These are phyloP conservation scores for Euwallacea fornicatus DNA, from an alignment of 1,140 invertebrate genomes.

Conservation along the genomic window DNA sequence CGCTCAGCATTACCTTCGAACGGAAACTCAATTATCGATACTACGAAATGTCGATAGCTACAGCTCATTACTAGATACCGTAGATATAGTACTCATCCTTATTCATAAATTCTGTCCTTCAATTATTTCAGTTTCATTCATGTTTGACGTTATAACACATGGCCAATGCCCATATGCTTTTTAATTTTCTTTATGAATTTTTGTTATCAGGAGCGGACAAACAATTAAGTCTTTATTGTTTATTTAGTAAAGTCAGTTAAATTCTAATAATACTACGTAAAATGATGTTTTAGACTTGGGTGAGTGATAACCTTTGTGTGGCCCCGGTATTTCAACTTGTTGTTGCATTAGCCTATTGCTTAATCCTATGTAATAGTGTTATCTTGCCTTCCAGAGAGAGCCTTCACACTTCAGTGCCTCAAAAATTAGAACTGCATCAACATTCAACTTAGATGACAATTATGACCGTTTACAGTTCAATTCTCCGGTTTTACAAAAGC, in stretches of 20 bases:
- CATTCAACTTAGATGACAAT: neutral
- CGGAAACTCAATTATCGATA: no score
- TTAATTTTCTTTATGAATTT: no score
- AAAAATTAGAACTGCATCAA: neutral
- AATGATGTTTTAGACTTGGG: neutral
- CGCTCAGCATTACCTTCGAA: no score
- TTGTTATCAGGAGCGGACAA: no score
- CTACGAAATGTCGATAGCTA: no score
- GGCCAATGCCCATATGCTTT: no score
- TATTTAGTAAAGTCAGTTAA: neutral
- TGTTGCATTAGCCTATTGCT: neutral
- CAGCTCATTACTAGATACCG: no score
- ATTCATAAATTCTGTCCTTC: no score
- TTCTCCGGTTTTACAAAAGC: conserved; percentile 47
- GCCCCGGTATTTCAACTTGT: neutral
- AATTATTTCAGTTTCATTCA: no score
- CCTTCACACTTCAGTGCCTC: neutral
- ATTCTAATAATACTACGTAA: neutral
- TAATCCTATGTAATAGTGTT: neutral
- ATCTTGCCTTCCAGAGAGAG: neutral
- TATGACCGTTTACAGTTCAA: conserved; percentile 34
- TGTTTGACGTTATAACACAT: no score
- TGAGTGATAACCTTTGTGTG: conserved; percentile 1
- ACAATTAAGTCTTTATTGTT: no score
- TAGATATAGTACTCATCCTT: no score